phyloP scores from a whole-genome alignment of 2,797 vertebrate genomes.

The Florisuga fusca region DNA sequence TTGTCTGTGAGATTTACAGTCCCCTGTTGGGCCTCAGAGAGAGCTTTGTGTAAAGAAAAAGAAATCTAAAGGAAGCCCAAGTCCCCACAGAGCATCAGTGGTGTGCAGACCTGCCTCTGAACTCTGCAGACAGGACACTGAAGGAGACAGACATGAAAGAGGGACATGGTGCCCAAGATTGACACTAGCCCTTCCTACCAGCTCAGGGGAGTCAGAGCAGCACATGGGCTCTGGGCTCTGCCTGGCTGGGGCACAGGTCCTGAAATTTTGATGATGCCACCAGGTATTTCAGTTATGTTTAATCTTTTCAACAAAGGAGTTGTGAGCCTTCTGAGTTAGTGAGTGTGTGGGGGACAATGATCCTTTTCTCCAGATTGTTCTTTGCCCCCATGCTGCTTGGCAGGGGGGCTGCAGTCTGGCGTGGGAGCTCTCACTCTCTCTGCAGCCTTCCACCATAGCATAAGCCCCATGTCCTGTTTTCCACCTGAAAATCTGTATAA shows the following conservation, averaged over 20 bases:
- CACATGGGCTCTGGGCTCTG: neutral
- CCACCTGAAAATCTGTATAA: no score
- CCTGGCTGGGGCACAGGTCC: neutral
- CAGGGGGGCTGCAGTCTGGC: neutral
- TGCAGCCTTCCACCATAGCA: no score
- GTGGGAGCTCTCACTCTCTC: neutral
- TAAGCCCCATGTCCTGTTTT: no score
- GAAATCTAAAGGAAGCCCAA: neutral
- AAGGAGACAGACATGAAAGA: neutral
- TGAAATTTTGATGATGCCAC: neutral
- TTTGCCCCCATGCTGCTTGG: neutral
- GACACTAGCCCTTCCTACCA: neutral
- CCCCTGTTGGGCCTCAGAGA: neutral
- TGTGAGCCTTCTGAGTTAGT: neutral
- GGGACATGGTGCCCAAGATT: neutral
- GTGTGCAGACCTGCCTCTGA: neutral
- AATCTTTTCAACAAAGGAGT: neutral
- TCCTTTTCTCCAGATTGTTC: neutral
- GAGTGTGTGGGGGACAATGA: neutral
- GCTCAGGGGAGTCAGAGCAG: neutral
- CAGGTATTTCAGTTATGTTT: neutral
- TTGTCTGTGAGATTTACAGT: neutral
- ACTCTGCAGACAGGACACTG: accelerated
- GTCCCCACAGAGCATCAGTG: no score
- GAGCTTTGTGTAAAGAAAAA: neutral